Percentiles rank a stretch among this genome's conserved stretches.
phyloP scores from a whole-genome alignment of 2,888 invertebrate species.

The Lottia gigantea region DNA sequence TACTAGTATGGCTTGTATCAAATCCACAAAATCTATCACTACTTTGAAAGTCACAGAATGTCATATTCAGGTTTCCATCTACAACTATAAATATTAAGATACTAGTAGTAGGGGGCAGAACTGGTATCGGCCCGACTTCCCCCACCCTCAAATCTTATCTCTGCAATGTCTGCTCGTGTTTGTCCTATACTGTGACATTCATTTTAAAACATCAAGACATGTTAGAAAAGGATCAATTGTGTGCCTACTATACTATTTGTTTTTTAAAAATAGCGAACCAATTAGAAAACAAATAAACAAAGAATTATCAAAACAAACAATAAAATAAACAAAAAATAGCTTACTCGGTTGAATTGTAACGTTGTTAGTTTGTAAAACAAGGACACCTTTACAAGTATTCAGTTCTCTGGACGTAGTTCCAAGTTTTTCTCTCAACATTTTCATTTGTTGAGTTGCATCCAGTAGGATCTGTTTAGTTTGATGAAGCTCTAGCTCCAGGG shows the following conservation, averaged over 20 bases:
- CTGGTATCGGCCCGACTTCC: too few species aligned
- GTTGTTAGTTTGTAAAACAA: slow-evolving; percentile 17
- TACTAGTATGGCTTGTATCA: slow-evolving; percentile 11
- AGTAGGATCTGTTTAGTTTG: slow-evolving; percentile 14
- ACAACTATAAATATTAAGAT: slow-evolving; percentile 27
- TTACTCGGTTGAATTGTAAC: neutral
- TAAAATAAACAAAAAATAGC: too few species aligned
- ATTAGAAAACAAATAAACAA: too few species aligned
- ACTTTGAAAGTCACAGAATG: slow-evolving; percentile 38
- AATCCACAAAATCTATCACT: slow-evolving; percentile 27
- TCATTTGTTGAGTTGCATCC: slow-evolving; percentile 19
- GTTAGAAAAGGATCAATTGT: too few species aligned
- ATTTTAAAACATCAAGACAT: too few species aligned
- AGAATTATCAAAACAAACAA: too few species aligned
- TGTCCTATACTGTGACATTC: too few species aligned
- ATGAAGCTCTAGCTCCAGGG: slow-evolving; percentile 37
- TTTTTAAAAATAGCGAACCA: too few species aligned
- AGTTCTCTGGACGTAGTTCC: slow-evolving; percentile 16
- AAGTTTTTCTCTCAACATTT: slow-evolving; percentile 11
- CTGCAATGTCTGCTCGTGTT: too few species aligned
- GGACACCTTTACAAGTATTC: slow-evolving; percentile 20
- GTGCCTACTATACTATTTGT: too few species aligned
- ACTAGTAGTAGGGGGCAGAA: too few species aligned
- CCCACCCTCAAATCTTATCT: too few species aligned
- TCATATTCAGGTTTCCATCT: slow-evolving; percentile 25